Base-by-base conservation (phyloP, 2,888 invertebrate genomes). In the Perithous albicinctus region DNA sequence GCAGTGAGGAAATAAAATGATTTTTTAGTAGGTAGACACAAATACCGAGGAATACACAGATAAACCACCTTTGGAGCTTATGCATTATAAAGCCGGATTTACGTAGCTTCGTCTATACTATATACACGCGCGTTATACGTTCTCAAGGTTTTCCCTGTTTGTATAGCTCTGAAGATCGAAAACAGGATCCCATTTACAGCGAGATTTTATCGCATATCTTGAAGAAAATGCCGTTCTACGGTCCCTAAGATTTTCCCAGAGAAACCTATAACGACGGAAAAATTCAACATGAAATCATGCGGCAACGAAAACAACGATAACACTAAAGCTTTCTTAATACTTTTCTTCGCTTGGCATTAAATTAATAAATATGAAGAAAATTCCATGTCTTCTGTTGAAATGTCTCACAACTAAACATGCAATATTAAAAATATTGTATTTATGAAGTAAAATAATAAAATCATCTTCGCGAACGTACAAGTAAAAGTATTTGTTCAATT, bases 1-100 rank as follows among this genome's bases (percentile, higher is more conserved):
- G 29, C 18, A 48, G 46, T 20, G n/a, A 15, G 48, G 10, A 10
- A 32, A n/a, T 20, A 63, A 73, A 63, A 73, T 73, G 35, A 63
- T 61, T 73, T 73, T 73, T 23, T 48, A n/a, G n/a, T n/a, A 32
- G 6, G 1, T 20, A 15, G 15, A 51, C 59, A 35, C 59, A 35
- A 8, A 35, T 0, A 56, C 12, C 29, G 59, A 7, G 10, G n/a
- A 35, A 26, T 29, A 29, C 26, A 64, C 20, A 3, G n/a, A 69
- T 26, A 56, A 29, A 54, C 41, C 56, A 41, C 38, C 48, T 51
- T 23, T 23, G 48, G 46, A 61, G 70, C 78, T 80, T 75, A 76
- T 66, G 83, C 64, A 75, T 73, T 78, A 78, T 76, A 81, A 78
- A 81, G 26, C 72, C 76, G 46, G 70, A 78, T 80, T 80, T 75